Conservation (phyloP, 92 coral and sea anemone species). For the Umimayanthus kanabou region DNA sequence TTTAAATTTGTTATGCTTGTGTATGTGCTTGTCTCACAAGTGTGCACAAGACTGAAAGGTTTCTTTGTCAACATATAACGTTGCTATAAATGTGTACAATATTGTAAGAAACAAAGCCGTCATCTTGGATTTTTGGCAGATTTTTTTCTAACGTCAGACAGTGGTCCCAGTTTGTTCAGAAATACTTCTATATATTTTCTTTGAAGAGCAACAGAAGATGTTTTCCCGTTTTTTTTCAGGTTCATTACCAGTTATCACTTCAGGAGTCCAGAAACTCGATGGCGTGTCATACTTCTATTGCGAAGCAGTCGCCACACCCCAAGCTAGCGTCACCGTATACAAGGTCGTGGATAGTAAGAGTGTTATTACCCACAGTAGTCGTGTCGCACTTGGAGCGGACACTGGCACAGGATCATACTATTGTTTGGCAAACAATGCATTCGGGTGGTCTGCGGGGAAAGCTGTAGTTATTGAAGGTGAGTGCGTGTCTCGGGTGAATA, state of each 20-base stretch:
- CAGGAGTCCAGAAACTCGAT: slow-evolving; percentile 52
- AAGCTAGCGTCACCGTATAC: slow-evolving; percentile 59
- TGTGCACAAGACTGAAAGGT: not conserved
- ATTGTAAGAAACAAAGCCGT: too few relatives aligned
- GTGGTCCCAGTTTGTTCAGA: too few relatives aligned
- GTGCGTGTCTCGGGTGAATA: not conserved
- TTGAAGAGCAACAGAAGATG: too few relatives aligned
- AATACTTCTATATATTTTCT: too few relatives aligned
- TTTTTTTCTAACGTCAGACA: too few relatives aligned
- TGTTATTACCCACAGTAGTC: slow-evolving; percentile 31
- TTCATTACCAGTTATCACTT: slow-evolving; percentile 63
- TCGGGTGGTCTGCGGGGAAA: slow-evolving; percentile 70
- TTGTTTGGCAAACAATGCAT: slow-evolving; percentile 76
- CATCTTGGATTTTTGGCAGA: too few relatives aligned
- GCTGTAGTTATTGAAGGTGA: slow-evolving; percentile 53
- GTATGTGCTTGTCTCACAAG: too few relatives aligned
- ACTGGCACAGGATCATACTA: slow-evolving; percentile 65
- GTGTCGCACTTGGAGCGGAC: slow-evolving; percentile 46
- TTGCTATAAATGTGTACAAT: not conserved
- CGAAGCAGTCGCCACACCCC: slow-evolving; percentile 71
- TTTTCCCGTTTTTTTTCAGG: slow-evolving; percentile 38
- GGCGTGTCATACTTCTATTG: slow-evolving; percentile 65
- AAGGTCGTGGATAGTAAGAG: slow-evolving; percentile 52
- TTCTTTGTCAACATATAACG: not conserved
- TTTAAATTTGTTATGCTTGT: too few relatives aligned